Evolutionary conservation across 2,888 invertebrate genomes (phyloP).

Genomic region (Harpalus rubripes): DNA sequence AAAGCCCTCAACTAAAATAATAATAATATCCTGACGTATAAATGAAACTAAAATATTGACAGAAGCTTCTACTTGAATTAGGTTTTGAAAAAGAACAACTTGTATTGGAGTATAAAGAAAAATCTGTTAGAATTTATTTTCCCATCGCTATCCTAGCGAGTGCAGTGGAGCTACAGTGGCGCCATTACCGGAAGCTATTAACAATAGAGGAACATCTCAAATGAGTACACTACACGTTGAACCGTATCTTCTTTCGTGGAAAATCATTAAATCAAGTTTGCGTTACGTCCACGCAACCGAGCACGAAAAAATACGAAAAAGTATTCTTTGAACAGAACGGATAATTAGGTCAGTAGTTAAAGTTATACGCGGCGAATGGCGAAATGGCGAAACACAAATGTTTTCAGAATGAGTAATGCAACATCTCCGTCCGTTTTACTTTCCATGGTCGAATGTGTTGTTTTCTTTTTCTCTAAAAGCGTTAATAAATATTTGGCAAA

Average conservation of each 20-base stretch:
- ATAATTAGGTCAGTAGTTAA: conserved; percentile 66
- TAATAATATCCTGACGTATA: not conserved
- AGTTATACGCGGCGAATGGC: conserved; percentile 47
- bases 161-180: conserved; percentile 62
- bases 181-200: conserved; percentile 68
- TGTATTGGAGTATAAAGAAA: conserved; percentile 33
- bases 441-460: conserved; percentile 47
- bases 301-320: conserved; percentile 60
- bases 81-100: not conserved
- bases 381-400: conserved; percentile 57
- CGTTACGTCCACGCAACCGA: conserved; percentile 51
- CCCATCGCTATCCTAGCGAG: conserved; percentile 8
- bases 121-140: conserved; percentile 38
- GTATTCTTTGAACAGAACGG: conserved; percentile 47
- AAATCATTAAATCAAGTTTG: conserved; percentile 64
- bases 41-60: not conserved
- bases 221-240: conserved; percentile 43
- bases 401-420: conserved; percentile 59
- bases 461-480: conserved; percentile 62
- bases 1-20: too few relatives aligned
- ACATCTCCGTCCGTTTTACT: conserved; percentile 53
- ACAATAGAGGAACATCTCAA: conserved; percentile 62
- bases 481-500: conserved; percentile 64
- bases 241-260: conserved; percentile 42
- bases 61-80: not conserved